phyloP scores from a whole-genome alignment of 1,140 invertebrate species.

The Drosophila takahashii region DNA sequence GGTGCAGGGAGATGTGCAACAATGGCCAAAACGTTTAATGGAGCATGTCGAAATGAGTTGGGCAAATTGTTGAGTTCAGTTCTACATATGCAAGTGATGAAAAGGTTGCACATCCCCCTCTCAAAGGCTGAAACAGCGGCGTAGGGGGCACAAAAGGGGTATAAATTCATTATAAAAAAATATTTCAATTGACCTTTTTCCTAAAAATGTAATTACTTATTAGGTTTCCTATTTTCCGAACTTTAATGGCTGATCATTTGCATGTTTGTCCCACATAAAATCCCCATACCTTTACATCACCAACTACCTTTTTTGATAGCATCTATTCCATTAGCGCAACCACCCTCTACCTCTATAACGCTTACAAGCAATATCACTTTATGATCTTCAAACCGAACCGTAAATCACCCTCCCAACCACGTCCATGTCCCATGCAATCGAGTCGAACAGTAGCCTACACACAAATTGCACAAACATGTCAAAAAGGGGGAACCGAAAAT shows the following conservation, averaged over 20 bases:
- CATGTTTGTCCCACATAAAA: slow-evolving; percentile 6
- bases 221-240: not conserved
- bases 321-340: not conserved
- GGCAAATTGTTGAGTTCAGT: slow-evolving; percentile 44
- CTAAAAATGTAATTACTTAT: not conserved
- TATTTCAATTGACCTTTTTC: too few species aligned
- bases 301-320: slow-evolving; percentile 6
- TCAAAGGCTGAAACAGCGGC: slow-evolving; percentile 24
- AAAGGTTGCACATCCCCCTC: slow-evolving; percentile 51
- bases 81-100: slow-evolving; percentile 30
- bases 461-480: slow-evolving; percentile 52
- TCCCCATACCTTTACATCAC: not conserved
- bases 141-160: not conserved
- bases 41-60: slow-evolving; percentile 71
- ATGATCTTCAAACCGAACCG: slow-evolving; percentile 10
- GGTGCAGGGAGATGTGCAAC: slow-evolving; percentile 62
- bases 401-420: slow-evolving; percentile 31
- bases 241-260: slow-evolving; percentile 2
- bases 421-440: slow-evolving; percentile 33
- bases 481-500: slow-evolving; percentile 21
- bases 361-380: slow-evolving; percentile 30
- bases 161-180: not conserved
- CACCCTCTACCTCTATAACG: slow-evolving; percentile 13
- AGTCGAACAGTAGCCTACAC: slow-evolving; percentile 40
- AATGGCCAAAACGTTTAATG: slow-evolving; percentile 80